These are phyloP conservation scores for Pemphredon lugubris DNA, from an alignment of 2,888 invertebrate species.

Conservation along the genomic window DNA sequence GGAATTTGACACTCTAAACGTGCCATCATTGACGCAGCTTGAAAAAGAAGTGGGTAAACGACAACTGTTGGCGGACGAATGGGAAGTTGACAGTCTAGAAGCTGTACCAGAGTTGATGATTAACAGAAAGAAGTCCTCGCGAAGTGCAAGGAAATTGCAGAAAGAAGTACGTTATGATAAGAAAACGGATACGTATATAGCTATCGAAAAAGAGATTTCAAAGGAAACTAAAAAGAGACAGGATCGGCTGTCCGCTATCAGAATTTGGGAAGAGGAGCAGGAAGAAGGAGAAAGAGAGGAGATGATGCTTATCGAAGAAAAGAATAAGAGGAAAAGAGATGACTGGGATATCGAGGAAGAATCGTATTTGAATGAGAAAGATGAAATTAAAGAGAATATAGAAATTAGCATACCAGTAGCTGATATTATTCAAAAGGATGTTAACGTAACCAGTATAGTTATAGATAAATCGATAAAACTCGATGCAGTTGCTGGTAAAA, in stretches of 20 bases:
- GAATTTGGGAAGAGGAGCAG: slow-evolving; percentile 79
- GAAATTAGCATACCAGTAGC: slow-evolving; percentile 5
- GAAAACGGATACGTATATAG: slow-evolving; percentile 76
- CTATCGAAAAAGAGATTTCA: slow-evolving; percentile 68
- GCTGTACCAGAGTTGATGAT: slow-evolving; percentile 61
- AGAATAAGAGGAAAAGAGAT: slow-evolving; percentile 57
- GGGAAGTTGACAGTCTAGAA: slow-evolving; percentile 79
- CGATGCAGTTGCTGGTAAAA: slow-evolving; percentile 37
- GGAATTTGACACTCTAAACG: slow-evolving; percentile 75
- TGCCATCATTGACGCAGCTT: slow-evolving; percentile 75
- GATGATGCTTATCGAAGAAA: slow-evolving; percentile 65
- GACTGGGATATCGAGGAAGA: slow-evolving; percentile 69
- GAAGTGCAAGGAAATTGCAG: slow-evolving; percentile 65
- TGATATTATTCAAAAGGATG: slow-evolving; percentile 24
- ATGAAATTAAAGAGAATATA: slow-evolving; percentile 25
- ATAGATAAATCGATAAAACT: slow-evolving; percentile 18
- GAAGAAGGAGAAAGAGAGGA: slow-evolving; percentile 77
- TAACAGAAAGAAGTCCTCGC: slow-evolving; percentile 46
- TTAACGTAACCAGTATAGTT: slow-evolving; percentile 1
- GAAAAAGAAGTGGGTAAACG: slow-evolving; percentile 69
- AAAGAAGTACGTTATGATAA: slow-evolving; percentile 76
- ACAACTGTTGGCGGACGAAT: slow-evolving; percentile 73
- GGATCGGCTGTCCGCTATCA: slow-evolving; percentile 69
- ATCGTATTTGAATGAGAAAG: slow-evolving; percentile 29
- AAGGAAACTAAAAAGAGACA: slow-evolving; percentile 69